phyloP scores from a whole-genome alignment of 2,888 invertebrate species.

The Uloborus plumipes region DNA sequence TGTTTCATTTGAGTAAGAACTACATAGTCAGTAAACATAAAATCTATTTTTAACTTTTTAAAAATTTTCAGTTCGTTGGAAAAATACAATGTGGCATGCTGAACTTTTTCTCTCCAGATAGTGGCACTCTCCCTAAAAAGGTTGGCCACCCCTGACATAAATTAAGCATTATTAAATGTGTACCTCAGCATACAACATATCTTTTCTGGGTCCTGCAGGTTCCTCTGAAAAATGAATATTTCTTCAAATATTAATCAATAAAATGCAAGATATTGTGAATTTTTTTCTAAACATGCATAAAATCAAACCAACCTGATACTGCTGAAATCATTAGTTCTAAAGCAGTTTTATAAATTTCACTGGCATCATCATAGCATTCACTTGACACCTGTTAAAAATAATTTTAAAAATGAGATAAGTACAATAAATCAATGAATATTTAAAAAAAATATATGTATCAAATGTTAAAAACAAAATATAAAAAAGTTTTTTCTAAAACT shows the following conservation, averaged over 20 bases:
- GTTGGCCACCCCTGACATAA: too few species aligned
- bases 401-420: not conserved
- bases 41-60: too few species aligned
- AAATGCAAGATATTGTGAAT: not conserved
- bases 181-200: constrained; percentile 47
- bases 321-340: constrained; percentile 53
- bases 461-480: too few species aligned
- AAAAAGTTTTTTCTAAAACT: too few species aligned
- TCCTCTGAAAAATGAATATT: constrained; percentile 24
- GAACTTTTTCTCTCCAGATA: too few species aligned
- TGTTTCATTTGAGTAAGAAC: too few species aligned
- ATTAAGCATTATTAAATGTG: not conserved
- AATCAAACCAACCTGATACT: constrained; percentile 31
- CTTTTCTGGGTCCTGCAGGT: constrained; percentile 48
- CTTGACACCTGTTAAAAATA: constrained; percentile 18
- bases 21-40: too few species aligned
- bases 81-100: too few species aligned
- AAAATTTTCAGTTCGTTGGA: too few species aligned
- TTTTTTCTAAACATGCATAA: too few species aligned
- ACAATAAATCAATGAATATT: not conserved
- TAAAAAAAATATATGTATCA: too few species aligned
- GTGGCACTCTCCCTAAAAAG: too few species aligned
- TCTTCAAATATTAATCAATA: not conserved
- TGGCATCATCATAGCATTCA: constrained; percentile 52
- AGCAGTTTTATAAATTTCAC: constrained; percentile 38